Percentiles rank a stretch among this genome's conserved stretches.
Conservation (phyloP, 2,888 invertebrate species). For the Zygogramma bicolorata region DNA sequence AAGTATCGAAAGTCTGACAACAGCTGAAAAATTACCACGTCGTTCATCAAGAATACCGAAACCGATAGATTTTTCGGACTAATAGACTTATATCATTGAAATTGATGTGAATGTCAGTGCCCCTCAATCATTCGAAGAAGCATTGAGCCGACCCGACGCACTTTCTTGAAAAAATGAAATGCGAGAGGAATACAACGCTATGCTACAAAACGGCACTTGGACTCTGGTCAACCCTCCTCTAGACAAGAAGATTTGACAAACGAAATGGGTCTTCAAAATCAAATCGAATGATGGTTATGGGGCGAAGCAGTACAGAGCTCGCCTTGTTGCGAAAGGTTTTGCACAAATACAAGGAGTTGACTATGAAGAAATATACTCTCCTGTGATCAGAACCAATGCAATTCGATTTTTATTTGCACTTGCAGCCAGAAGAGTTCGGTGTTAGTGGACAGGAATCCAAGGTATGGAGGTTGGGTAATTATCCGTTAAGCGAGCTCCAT, state of each 20-base stretch:
- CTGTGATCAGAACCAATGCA: slow-evolving; percentile 11
- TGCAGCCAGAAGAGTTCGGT: neutral
- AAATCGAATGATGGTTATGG: slow-evolving; percentile 44
- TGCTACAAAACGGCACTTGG: slow-evolving; percentile 48
- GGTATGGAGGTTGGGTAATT: neutral
- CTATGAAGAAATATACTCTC: slow-evolving; percentile 51
- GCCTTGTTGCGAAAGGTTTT: slow-evolving; percentile 54
- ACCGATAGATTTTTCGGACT: neutral
- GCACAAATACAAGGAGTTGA: slow-evolving; percentile 49
- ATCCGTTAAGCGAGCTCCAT: too few species aligned
- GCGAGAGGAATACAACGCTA: slow-evolving; percentile 34
- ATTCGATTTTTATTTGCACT: neutral
- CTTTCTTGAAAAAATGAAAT: slow-evolving; percentile 44
- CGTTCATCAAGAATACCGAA: neutral
- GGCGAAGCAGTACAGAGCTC: slow-evolving; percentile 46
- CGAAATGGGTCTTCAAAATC: slow-evolving; percentile 45
- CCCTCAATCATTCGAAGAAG: neutral
- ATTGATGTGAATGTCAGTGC: neutral
- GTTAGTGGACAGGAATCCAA: neutral
- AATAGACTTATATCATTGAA: neutral
- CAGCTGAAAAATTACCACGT: too few species aligned
- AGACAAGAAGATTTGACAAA: slow-evolving; percentile 38
- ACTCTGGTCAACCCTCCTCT: slow-evolving; percentile 41
- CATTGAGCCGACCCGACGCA: neutral
- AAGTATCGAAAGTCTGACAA: too few species aligned